A percentile compares a stretch with the other conserved stretches of the same genome.
phyloP scores from a whole-genome alignment of 2,888 invertebrate genomes.

The Seladonia tumulorum region DNA sequence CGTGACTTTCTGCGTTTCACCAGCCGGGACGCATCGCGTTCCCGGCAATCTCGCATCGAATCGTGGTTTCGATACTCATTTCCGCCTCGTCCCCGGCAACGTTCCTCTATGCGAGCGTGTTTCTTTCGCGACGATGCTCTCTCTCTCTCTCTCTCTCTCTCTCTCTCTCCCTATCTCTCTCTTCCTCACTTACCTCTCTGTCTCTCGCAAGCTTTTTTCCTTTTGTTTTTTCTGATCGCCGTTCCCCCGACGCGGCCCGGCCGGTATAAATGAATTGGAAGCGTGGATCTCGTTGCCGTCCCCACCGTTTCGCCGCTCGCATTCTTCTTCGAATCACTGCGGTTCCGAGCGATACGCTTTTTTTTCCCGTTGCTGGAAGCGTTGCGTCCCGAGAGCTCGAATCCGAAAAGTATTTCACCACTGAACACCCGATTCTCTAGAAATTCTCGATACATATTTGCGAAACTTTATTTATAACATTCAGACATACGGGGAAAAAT shows the following conservation, averaged over 20 bases:
- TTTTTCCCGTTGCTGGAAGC: background rate
- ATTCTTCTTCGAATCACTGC: background rate
- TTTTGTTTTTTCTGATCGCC: background rate
- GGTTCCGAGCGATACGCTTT: background rate
- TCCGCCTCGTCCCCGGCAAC: constrained; percentile 31
- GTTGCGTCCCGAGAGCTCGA: background rate
- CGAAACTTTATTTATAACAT: no score
- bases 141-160: background rate
- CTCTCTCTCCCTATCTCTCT: background rate
- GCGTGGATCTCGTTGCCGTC: constrained; percentile 31
- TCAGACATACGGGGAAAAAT: no score
- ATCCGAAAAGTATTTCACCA: background rate
- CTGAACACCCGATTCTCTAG: background rate
- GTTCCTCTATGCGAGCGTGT: background rate
- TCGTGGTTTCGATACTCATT: constrained; percentile 53
- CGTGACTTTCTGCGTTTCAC: constrained; percentile 50
- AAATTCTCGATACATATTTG: background rate
- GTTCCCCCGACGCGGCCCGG: background rate
- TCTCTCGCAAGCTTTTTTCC: background rate
- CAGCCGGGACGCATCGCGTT: constrained; percentile 38
- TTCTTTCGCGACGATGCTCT: constrained; percentile 6
- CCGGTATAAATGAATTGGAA: constrained; percentile 41
- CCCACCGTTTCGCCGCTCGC: background rate
- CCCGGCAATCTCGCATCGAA: constrained; percentile 47
- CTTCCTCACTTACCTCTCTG: background rate